Base-by-base conservation (phyloP, 2,888 invertebrate species). In the Cantharis rustica region DNA sequence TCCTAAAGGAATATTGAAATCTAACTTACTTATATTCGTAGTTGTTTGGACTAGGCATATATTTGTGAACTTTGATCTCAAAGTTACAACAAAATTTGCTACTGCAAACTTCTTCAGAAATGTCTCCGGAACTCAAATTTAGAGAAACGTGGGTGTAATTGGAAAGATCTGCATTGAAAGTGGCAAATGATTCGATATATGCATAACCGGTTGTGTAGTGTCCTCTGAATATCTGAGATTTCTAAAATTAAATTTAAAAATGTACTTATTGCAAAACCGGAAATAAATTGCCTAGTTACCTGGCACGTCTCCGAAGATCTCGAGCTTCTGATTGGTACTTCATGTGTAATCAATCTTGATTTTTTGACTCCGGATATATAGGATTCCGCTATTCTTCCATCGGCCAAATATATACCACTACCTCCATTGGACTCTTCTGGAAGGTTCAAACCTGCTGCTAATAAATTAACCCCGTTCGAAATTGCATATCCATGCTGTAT, bases 401-500 rank as follows among this genome's bases (percentile, higher is more conserved):
- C 75, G 16, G 74, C 75, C 64, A 80, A 68, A 69, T 82, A 83
- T 23, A 83, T 80, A 4, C 83, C 84, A 71, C 81, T 80, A 7
- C 84, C 84, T 4, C 82, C 84, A 63, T 70, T 72, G 17, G 71
- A 27, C 11, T 77, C 72, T 16, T 66, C 75, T 3, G 82, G 80
- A 68, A 80, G 75, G 63, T 75, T 80, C 61, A 81, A 81, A 16
- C 79, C 77, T 10, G 84, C 75, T 16, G 81, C 82, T 68, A 84
- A 63, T 10, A 84, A 68, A 74, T 83, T 84, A 3, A 84, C 80
- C n/a, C 83, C 82, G 16, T 80, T 80, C 7, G 80, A 79, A 64
- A 79, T 78, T 1, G 83, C 81, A 77, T 82, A 84, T 5, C 84
- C 84, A 68, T 80, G 81, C 77, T 84, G 84, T 1, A 81, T 72